Evolutionary conservation across 2,888 invertebrate genomes (phyloP).

Genomic region (Philereme transversata): DNA sequence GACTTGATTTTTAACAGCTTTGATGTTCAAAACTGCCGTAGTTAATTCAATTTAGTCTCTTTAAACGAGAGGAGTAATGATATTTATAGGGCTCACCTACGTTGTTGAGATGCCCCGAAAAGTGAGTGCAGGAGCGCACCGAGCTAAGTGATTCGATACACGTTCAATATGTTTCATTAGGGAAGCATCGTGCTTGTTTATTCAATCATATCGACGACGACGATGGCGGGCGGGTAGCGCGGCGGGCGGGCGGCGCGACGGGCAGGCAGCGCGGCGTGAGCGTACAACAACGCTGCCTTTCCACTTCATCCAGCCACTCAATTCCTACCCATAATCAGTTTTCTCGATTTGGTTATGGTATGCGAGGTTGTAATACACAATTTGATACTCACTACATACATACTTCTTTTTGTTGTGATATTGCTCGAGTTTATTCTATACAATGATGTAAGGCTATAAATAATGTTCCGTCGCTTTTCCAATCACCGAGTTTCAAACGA

Average conservation of each 20-base stretch:
- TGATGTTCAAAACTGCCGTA: slow-evolving; percentile 74
- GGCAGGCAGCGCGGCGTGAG: slow-evolving; percentile 41
- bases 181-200: slow-evolving; percentile 73
- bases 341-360: slow-evolving; percentile 67
- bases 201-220: slow-evolving; percentile 77
- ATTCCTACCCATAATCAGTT: slow-evolving; percentile 73
- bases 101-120: slow-evolving; percentile 73
- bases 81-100: slow-evolving; percentile 79
- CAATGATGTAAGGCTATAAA: slow-evolving; percentile 16
- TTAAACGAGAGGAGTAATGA: slow-evolving; percentile 76
- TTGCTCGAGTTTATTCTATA: slow-evolving; percentile 2
- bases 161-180: slow-evolving; percentile 84
- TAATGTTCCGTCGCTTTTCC: slow-evolving; percentile 31
- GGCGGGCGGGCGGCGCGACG: slow-evolving; percentile 43
- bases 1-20: slow-evolving; percentile 72
- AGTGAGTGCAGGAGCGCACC: slow-evolving; percentile 76
- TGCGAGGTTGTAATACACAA: slow-evolving; percentile 52
- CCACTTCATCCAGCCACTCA: slow-evolving; percentile 64
- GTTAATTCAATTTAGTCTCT: slow-evolving; percentile 81
- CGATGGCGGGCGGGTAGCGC: neutral
- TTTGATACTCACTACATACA: slow-evolving; percentile 45
- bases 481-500: slow-evolving; percentile 35
- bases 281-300: slow-evolving; percentile 53
- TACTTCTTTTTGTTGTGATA: slow-evolving; percentile 1
- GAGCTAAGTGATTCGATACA: slow-evolving; percentile 83